phyloP scores from a whole-genome alignment of 2,888 invertebrate species.

The Micropterix aruncella region DNA sequence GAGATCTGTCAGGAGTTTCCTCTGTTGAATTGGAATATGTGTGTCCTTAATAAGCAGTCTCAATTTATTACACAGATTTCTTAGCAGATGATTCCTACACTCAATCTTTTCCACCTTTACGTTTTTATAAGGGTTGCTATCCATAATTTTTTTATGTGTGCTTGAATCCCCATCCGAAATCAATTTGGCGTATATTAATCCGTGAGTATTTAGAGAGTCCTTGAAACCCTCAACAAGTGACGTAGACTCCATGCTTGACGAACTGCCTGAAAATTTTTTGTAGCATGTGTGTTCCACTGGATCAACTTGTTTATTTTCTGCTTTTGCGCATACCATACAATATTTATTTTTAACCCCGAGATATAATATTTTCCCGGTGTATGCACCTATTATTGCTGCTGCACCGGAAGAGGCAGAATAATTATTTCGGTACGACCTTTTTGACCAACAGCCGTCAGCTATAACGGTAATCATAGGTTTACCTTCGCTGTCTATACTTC shows the following conservation, averaged over 20 bases:
- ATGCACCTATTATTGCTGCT: conserved; percentile 12
- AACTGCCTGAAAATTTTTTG: conserved; percentile 12
- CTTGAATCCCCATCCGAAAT: too few relatives aligned
- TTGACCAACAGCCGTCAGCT: conserved; percentile 12
- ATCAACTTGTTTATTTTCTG: conserved; percentile 10
- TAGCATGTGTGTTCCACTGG: conserved; percentile 10
- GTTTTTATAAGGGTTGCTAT: too few relatives aligned
- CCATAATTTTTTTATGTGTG: too few relatives aligned
- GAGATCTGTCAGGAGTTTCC: too few relatives aligned
- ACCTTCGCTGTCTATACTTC: background rate
- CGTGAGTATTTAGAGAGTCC: conserved; percentile 5
- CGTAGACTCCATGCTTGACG: conserved; percentile 11
- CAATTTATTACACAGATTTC: too few relatives aligned
- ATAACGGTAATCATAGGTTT: background rate
- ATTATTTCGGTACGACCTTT: conserved; percentile 11
- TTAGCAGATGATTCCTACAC: too few relatives aligned
- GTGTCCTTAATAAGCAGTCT: too few relatives aligned
- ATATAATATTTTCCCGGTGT: conserved; percentile 10
- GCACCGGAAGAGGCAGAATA: conserved; percentile 12
- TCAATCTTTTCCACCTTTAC: too few relatives aligned
- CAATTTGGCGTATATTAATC: background rate
- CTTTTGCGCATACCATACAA: conserved; percentile 11
- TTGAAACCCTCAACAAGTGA: conserved; percentile 13
- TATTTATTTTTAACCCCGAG: conserved; percentile 12
- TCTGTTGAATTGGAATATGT: too few relatives aligned